Evolutionary conservation across 1,140 invertebrate genomes (phyloP).

Genomic region (Cecropterus lyciades): DNA sequence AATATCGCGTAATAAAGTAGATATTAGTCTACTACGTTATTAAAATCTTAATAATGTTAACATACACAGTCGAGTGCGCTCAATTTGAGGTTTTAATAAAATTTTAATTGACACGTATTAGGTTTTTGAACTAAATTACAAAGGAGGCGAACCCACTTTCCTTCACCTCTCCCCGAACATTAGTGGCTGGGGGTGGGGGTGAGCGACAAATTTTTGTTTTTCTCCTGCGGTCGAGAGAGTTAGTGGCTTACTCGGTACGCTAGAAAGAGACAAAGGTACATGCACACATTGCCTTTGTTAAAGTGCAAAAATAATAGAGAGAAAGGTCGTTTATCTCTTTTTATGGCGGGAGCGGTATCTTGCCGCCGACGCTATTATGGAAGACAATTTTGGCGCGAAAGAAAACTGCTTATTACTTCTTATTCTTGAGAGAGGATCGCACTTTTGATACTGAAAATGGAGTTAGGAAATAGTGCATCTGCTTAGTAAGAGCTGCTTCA

Average conservation of each 20-base stretch:
- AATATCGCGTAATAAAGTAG: conserved; percentile 40
- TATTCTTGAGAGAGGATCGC: conserved; percentile 71
- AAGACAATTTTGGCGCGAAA: conserved; percentile 84
- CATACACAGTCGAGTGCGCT: conserved; percentile 61
- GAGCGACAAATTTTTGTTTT: conserved; percentile 80
- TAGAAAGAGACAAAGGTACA: conserved; percentile 73
- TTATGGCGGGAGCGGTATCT: conserved; percentile 81
- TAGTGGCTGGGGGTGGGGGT: conserved; percentile 63
- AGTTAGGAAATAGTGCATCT: conserved; percentile 44
- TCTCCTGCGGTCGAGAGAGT: conserved; percentile 62
- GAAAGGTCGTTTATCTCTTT: conserved; percentile 83
- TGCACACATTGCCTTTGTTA: conserved; percentile 82
- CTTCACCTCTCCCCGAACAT: conserved; percentile 71
- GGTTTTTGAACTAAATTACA: conserved; percentile 78
- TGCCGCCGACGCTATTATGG: conserved; percentile 80
- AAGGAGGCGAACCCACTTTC: conserved; percentile 68
- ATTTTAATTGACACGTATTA: conserved; percentile 83
- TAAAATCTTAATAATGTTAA: conserved; percentile 73
- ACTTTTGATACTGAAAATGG: conserved; percentile 63
- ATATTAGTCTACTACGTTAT: conserved; percentile 50
- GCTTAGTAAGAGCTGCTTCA: background rate
- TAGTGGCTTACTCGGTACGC: conserved; percentile 37
- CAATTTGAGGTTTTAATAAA: conserved; percentile 73
- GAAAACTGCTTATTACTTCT: conserved; percentile 84
- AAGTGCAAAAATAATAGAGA: conserved; percentile 84